A percentile compares a stretch with the other conserved stretches of the same genome.
These are phyloP conservation scores for Xiphophorus maculatus DNA, from an alignment of 2,113 vertebrate genomes.

Conservation along the genomic window DNA sequence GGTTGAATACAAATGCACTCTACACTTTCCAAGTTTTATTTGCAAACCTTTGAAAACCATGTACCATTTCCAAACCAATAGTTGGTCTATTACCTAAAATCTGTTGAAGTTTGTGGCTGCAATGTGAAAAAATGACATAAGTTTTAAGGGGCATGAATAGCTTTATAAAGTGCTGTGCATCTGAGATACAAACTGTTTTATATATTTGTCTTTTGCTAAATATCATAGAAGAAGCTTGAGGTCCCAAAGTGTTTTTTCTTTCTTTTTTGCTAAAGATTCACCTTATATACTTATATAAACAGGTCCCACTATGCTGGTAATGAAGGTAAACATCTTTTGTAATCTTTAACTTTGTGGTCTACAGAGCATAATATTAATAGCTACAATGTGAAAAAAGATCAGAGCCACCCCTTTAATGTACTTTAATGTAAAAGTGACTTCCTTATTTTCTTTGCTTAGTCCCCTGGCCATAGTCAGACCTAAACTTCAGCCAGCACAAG, in stretches of 20 bases:
- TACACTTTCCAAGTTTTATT: background rate
- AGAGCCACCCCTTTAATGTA: slow-evolving; percentile 6
- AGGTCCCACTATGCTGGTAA: background rate
- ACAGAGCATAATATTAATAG: background rate
- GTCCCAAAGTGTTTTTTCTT: background rate
- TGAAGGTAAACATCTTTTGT: too few relatives aligned
- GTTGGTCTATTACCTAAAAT: background rate
- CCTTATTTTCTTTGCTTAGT: slow-evolving; percentile 15
- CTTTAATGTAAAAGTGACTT: slow-evolving; percentile 7
- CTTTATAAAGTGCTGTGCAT: background rate
- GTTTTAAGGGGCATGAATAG: background rate
- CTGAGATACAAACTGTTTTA: background rate
- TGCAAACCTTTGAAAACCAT: background rate
- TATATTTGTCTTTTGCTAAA: background rate
- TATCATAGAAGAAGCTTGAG: background rate
- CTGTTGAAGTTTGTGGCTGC: background rate
- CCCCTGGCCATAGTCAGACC: slow-evolving; percentile 23
- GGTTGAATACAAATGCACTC: too few relatives aligned
- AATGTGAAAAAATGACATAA: background rate
- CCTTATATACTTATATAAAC: too few relatives aligned
- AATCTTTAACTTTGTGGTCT: background rate
- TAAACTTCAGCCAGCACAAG: slow-evolving; percentile 38
- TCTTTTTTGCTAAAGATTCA: background rate
- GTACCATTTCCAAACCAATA: background rate
- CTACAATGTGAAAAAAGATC: background rate